Conservation (phyloP, 2,888 invertebrate species). For the Beris morrisii region DNA sequence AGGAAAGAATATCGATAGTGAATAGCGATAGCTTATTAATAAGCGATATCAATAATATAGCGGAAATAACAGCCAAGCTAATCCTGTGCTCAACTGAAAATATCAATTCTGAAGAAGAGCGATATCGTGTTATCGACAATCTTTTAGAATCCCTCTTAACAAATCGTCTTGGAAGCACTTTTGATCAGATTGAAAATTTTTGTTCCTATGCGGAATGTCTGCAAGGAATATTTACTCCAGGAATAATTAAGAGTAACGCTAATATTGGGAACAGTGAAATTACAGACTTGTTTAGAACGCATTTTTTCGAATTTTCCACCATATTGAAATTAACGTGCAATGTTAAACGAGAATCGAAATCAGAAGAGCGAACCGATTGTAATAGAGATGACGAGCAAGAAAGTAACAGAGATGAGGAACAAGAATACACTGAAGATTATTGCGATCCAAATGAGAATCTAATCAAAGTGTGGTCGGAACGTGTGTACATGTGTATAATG, state of each 20-base stretch:
- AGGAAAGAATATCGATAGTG: conserved; percentile 38
- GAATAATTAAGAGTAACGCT: not conserved
- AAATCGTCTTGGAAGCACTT: not conserved
- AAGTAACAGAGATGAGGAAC: conserved; percentile 39
- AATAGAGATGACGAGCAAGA: conserved; percentile 35
- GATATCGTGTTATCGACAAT: conserved; percentile 44
- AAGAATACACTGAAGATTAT: conserved; percentile 50
- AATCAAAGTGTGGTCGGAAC: conserved; percentile 49
- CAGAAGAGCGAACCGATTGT: not conserved
- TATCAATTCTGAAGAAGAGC: conserved; percentile 44
- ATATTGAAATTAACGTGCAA: conserved; percentile 49
- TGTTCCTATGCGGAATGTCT: conserved; percentile 12
- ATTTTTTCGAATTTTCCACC: conserved; percentile 36
- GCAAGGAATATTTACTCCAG: conserved; percentile 1
- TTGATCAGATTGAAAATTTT: conserved; percentile 13
- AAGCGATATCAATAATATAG: conserved; percentile 44
- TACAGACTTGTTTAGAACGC: not conserved
- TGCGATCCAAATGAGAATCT: conserved; percentile 49
- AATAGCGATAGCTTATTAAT: conserved; percentile 34
- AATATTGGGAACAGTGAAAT: not conserved
- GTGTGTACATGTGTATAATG: conserved; percentile 44
- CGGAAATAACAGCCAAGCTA: conserved; percentile 48
- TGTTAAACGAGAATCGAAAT: conserved; percentile 24
- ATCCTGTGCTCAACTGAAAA: conserved; percentile 51
- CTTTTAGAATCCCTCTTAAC: not conserved